These are phyloP conservation scores for Marmota flaviventris DNA, from an alignment of 2,113 vertebrate species.

Conservation along the genomic window DNA sequence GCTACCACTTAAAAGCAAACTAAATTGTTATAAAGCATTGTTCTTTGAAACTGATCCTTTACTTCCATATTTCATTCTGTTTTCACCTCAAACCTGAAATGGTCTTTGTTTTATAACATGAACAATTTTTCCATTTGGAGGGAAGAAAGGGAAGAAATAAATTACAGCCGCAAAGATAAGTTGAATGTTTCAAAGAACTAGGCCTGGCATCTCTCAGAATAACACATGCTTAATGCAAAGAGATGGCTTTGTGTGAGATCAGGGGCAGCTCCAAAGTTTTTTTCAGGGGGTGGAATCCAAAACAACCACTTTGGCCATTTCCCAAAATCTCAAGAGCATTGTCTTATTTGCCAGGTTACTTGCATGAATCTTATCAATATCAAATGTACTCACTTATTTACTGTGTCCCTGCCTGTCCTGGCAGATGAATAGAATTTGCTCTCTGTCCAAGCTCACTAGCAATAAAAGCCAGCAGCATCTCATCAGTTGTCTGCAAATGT, in stretches of 20 bases:
- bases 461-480: constrained; percentile 28
- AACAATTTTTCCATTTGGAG: constrained; percentile 61
- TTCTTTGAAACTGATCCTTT: constrained; percentile 62
- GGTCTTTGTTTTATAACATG: constrained; percentile 66
- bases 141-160: constrained; percentile 61
- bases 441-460: background rate
- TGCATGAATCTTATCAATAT: constrained; percentile 59
- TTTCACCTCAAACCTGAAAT: constrained; percentile 63
- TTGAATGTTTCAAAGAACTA: constrained; percentile 64
- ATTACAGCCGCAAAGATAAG: constrained; percentile 63
- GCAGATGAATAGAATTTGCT: constrained; percentile 51
- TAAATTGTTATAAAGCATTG: constrained; percentile 28
- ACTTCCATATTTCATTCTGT: constrained; percentile 56
- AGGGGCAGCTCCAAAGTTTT: constrained; percentile 24
- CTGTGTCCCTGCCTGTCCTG: constrained; percentile 46
- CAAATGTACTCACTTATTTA: constrained; percentile 59
- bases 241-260: constrained; percentile 45
- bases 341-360: constrained; percentile 58
- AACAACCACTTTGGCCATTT: constrained; percentile 28
- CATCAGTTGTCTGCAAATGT: background rate
- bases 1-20: constrained; percentile 46
- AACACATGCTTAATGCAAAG: constrained; percentile 69
- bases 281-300: background rate
- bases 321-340: constrained; percentile 25
- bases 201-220: constrained; percentile 51